A percentile compares a stretch with the other conserved stretches of the same genome.
Conservation (phyloP, 2,888 invertebrate genomes). For the Aspidapion aeneum region DNA sequence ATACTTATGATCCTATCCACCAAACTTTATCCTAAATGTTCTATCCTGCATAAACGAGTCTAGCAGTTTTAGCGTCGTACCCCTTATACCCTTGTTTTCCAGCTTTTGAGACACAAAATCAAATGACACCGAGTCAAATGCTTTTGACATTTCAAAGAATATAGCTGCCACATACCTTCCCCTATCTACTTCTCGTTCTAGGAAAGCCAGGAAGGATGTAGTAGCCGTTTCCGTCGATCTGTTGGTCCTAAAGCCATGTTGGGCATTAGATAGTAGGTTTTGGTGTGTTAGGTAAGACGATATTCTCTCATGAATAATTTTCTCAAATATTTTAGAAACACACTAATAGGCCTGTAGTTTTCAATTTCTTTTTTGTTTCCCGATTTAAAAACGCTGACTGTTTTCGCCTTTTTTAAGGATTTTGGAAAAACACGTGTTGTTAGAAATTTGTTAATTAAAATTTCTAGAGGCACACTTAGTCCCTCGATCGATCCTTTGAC, state of each 20-base stretch:
- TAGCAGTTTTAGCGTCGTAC: background rate
- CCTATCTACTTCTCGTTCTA: background rate
- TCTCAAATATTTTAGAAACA: no score
- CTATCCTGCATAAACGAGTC: no score
- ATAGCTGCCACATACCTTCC: background rate
- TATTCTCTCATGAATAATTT: background rate
- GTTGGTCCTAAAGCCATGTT: background rate
- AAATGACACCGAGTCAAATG: background rate
- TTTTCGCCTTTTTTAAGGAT: background rate
- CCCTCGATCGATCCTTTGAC: background rate
- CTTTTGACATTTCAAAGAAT: background rate
- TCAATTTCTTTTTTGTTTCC: background rate
- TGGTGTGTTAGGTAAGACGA: background rate
- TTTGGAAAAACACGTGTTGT: background rate
- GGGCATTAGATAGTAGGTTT: background rate
- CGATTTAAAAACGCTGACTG: background rate
- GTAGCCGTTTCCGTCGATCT: background rate
- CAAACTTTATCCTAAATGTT: no score
- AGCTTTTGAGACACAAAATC: background rate
- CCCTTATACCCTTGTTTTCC: background rate
- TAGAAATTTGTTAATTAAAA: background rate
- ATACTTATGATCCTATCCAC: no score
- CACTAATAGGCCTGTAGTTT: no score
- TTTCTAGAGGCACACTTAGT: background rate
- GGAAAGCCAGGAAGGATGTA: background rate